Evolutionary conservation across 2,113 vertebrate genomes (phyloP), one percentile per base, ranked within the genome.

Genomic region (Pomatorhinus ruficollis): DNA sequence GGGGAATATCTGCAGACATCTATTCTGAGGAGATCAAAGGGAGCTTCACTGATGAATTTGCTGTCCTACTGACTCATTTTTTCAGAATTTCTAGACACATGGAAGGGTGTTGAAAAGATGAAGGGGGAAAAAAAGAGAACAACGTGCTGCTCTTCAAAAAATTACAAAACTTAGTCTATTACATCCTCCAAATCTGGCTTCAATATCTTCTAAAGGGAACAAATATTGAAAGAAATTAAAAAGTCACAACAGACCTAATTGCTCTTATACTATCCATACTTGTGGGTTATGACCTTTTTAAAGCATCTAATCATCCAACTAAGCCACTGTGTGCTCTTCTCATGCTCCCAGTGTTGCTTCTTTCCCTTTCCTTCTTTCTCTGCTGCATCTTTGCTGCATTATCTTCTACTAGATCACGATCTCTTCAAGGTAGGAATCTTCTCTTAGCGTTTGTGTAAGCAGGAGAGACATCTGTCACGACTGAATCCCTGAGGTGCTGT

Each of bases 11-110:
- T 86, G 47, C 82, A 95, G 68, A 75, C 65, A 71, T 81, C 28
- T 40, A 87, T 89, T 94, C 68, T 56, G 45, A 90, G 61, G 44
- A 93, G 59, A 97, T 96, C 92, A 96, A 97, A 96, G 76, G 57
- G 68, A 95, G 42, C 31, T 78, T 83, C 91, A 53, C 79, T 78
- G 85, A 90, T 90, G 85, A 90, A 83, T 93, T 93, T 94, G 45
- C 85, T 96, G 85, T 83, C 72, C 86, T 93, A 90, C 90, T 92
- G 85, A 83, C 86, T 90, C 69, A 52, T 70, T 92, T 78, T 95
- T 96, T 68, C 54, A 77, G 85, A 92, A 78, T 87, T 84, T 90
- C 76, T 75, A 90, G 71, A 75, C 87, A 88, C 85, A 75, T 71
- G 68, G 71, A 93, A 82, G 81, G 53, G 88, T 93, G 83, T 78